Evolutionary conservation across 2,113 vertebrate genomes (phyloP).

Genomic region (Lutjanus erythropterus): DNA sequence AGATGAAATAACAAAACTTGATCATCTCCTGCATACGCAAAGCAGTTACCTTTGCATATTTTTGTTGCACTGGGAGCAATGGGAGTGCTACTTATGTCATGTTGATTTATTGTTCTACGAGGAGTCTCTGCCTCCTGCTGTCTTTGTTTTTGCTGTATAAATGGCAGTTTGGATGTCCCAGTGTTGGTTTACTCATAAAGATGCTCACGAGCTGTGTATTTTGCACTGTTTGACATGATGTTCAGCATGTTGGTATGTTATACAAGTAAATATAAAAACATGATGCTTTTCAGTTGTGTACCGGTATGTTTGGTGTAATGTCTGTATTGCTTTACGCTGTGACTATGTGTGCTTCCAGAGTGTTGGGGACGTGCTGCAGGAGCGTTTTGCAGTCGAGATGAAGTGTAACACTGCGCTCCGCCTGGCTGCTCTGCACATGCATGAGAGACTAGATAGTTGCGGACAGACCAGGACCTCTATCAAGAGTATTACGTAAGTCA

Average conservation of each 20-base stretch:
- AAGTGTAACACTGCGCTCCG: conserved; percentile 94
- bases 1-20: too few species aligned
- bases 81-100: conserved; percentile 39
- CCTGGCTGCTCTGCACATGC: conserved; percentile 95
- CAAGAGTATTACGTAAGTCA: conserved; percentile 95
- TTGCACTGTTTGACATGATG: background rate
- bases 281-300: background rate
- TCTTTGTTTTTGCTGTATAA: conserved; percentile 42
- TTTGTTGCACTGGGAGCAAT: too few species aligned
- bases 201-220: conserved; percentile 7
- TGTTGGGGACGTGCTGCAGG: conserved; percentile 95
- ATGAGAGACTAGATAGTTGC: conserved; percentile 93
- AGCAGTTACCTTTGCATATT: too few species aligned
- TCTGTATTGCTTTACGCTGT: conserved; percentile 24
- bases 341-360: conserved; percentile 85
- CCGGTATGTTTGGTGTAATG: background rate
- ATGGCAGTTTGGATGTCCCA: conserved; percentile 22
- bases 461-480: conserved; percentile 93
- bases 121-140: conserved; percentile 19
- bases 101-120: conserved; percentile 43
- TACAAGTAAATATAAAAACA: background rate
- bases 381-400: conserved; percentile 97
- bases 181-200: conserved; percentile 38
- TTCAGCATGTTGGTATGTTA: background rate
- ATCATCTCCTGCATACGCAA: too few species aligned